Evolutionary conservation across 2,113 vertebrate genomes (phyloP).

Genomic region (Ptychochromis oligacanthus): DNA sequence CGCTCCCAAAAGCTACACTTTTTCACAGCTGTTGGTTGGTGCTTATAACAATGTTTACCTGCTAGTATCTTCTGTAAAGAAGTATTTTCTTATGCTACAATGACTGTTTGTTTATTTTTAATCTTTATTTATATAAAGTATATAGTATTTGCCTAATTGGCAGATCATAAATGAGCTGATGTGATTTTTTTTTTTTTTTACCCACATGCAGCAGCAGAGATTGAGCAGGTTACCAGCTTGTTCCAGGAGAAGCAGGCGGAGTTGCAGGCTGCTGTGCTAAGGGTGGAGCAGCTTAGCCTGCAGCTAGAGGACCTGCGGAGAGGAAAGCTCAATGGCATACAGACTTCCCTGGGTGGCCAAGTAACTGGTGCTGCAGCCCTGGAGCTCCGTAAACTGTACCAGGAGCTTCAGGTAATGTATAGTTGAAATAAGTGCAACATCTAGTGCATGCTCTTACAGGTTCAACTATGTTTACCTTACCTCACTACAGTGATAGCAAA

Average conservation of each 20-base stretch:
- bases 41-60: background rate
- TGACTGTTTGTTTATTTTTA: too few relatives aligned
- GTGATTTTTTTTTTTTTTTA: background rate
- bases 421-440: background rate
- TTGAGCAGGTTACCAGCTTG: constrained; percentile 95
- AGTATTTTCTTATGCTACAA: too few relatives aligned
- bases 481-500: too few relatives aligned
- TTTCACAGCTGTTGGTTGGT: background rate
- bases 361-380: constrained; percentile 88
- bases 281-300: constrained; percentile 96
- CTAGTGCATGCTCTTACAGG: background rate
- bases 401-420: constrained; percentile 90
- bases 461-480: background rate
- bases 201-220: constrained; percentile 87
- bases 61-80: too few relatives aligned
- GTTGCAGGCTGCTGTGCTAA: constrained; percentile 91
- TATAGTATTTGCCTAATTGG: background rate
- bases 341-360: constrained; percentile 86
- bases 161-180: background rate
- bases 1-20: fast-evolving
- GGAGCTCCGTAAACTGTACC: constrained; percentile 94
- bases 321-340: constrained; percentile 92
- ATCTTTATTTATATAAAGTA: too few relatives aligned
- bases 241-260: constrained; percentile 99
- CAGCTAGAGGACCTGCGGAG: constrained; percentile 94